These are phyloP conservation scores for Drosophila recens DNA, from an alignment of 2,888 invertebrate species.

Conservation along the genomic window DNA sequence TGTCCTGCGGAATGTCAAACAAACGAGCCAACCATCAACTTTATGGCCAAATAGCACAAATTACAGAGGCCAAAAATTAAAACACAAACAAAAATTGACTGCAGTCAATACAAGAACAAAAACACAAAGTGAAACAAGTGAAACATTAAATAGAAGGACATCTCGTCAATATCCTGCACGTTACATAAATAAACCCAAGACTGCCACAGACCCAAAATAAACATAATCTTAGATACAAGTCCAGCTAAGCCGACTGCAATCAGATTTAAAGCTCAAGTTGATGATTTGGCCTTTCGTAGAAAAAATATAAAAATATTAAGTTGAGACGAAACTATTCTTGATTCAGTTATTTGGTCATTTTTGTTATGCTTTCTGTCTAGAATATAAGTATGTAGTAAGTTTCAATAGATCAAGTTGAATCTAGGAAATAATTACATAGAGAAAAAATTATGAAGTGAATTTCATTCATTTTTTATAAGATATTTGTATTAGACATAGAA, in stretches of 20 bases:
- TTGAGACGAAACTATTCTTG: neutral
- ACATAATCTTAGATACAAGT: slow-evolving; percentile 2
- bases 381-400: too few relatives aligned
- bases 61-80: slow-evolving; percentile 57
- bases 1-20: slow-evolving; percentile 82
- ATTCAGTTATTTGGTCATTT: neutral
- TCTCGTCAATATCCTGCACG: slow-evolving; percentile 65
- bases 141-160: slow-evolving; percentile 49
- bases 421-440: too few relatives aligned
- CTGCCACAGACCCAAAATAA: neutral
- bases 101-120: slow-evolving; percentile 43
- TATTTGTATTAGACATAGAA: too few relatives aligned
- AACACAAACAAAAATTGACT: slow-evolving; percentile 51
- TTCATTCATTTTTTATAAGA: too few relatives aligned
- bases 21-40: slow-evolving; percentile 79
- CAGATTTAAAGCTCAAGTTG: slow-evolving; percentile 1
- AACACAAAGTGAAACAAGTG: slow-evolving; percentile 22
- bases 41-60: slow-evolving; percentile 73
- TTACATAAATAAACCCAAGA: slow-evolving; percentile 37
- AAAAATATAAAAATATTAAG: neutral
- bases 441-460: too few relatives aligned
- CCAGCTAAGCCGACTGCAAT: slow-evolving; percentile 10
- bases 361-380: too few relatives aligned
- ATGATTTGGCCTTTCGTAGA: too few relatives aligned
- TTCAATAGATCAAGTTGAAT: too few relatives aligned